Evolutionary conservation across 2,113 vertebrate species (phyloP), one percentile per base, ranked within the genome.

Genomic region (Polypterus senegalus): DNA sequence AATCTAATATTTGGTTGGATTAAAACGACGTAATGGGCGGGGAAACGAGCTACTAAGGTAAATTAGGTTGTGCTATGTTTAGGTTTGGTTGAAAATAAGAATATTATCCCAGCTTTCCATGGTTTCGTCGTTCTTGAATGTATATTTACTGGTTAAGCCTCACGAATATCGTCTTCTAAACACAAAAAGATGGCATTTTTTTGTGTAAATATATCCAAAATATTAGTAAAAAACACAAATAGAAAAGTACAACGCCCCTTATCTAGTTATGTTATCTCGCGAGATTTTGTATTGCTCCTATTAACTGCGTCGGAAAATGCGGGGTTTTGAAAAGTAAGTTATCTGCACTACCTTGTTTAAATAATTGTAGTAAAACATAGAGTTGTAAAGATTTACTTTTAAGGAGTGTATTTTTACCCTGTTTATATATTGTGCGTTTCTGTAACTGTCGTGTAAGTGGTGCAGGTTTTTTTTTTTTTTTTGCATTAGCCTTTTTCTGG

Each of bases 51-150:
- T 47, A 52, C 9, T 4, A 46, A 4, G 0, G 9, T 0, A 72
- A 75, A 79, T 69, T 69, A 3, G 63, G 4, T 61, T 54, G 9
- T 6, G 61, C 10, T 4, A 1, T 0, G 6, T 3, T 64, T 65
- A 72, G 72, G 76, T 51, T 68, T 9, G 56, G 4, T 53, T 53
- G 61, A 52, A 43, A 4, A 27, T 27, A 27, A 27, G 27, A 27
- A 27, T 27, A 27, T 27, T 27, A 27, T 27, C 27, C 2, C 2
- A 2, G 27, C 27, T 27, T 27, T 27, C 27, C 27, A 27, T 27
- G 27, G 27, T 27, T 27, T 27, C 27, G 27, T 27, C 27, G 27
- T 27, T 27, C 27, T 27, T 52, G 51, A 52, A 52, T 7, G 51
- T 52, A 52, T 27, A 27, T 27, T 27, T 27, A 27, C 27, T 27